Evolutionary conservation across 2,797 vertebrate species (phyloP), one percentile per base, ranked within the genome.

Genomic region (Hypotaenidia philippensis): DNA sequence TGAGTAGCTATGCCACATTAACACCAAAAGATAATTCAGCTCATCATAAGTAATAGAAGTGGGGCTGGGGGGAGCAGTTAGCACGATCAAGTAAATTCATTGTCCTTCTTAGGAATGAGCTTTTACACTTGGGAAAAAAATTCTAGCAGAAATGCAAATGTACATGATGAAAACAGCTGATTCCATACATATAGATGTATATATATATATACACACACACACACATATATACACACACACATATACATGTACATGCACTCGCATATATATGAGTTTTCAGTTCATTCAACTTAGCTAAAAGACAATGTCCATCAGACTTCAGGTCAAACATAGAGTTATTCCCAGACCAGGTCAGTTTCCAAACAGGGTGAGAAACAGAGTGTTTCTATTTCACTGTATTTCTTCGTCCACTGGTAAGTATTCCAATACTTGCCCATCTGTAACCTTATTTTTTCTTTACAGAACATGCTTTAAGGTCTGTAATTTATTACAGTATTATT

Each of bases 401-500:
- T 66, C 36, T 78, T 78, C 11, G 17, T 53, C 22, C 5, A 7
- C 27, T 78, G n/a, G 8, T 60, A 44, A 87, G 75, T 79, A 80
- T 86, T 91, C 29, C 80, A 86, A 16, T 57, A 80, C 32, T 72
- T 91, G 9, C 34, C 32, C 64, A 81, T 76, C 41, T 79, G 81
- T 78, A 93, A 69, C 49, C 47, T 76, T 92, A 89, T 70, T 47
- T 90, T 72, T 83, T 83, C 77, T 60, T 85, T 79, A 59, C 41
- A 74, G 77, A 93, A 53, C 55, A 74, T 34, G 50, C 13, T 89
- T 32, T 89, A 92, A 82, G 27, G n/a, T 32, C 77, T 85, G 63
- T 93, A 96, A 97, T 96, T 97, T 96, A 97, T 97, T 96, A 78
- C 78, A 64, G 84, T 59, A 90, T 90, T 96, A 80, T 96, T 93